Conservation (phyloP, 2,888 invertebrate genomes). For the Leucozona laternaria region DNA sequence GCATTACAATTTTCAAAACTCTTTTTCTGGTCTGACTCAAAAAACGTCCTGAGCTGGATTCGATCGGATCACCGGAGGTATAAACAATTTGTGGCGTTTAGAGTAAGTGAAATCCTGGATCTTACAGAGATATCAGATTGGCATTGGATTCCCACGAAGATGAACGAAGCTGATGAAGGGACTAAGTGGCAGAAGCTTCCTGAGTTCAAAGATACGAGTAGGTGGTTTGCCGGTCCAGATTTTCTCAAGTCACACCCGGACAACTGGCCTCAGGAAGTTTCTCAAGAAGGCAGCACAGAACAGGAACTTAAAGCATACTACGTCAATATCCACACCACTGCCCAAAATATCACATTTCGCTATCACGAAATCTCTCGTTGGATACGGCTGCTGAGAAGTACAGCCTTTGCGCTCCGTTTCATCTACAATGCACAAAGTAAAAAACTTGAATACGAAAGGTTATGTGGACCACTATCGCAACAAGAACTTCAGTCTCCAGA, state of each 20-base stretch:
- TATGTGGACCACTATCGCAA: background rate
- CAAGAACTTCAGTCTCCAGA: slow-evolving; percentile 15
- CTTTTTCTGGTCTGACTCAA: slow-evolving; percentile 76
- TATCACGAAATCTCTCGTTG: slow-evolving; percentile 1
- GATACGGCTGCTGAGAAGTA: slow-evolving; percentile 21
- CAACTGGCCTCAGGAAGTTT: slow-evolving; percentile 12
- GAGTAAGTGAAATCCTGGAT: slow-evolving; percentile 63
- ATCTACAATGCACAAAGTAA: background rate
- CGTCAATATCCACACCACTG: background rate
- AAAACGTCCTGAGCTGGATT: slow-evolving; percentile 75
- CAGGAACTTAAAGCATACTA: slow-evolving; percentile 8
- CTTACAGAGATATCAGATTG: too few species aligned
- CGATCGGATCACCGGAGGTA: slow-evolving; percentile 34
- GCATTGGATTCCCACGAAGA: too few species aligned
- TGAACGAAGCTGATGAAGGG: too few species aligned
- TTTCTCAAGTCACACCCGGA: slow-evolving; percentile 34
- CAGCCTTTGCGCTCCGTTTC: slow-evolving; percentile 16
- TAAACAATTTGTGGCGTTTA: slow-evolving; percentile 73
- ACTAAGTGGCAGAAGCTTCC: too few species aligned
- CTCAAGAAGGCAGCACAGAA: background rate
- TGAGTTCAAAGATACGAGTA: slow-evolving; percentile 35
- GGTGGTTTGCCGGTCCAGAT: slow-evolving; percentile 56
- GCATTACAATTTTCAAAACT: background rate
- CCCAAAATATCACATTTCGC: background rate
- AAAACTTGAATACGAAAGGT: background rate